Evolutionary conservation across 2,113 vertebrate species (phyloP).

Genomic region (Poecile atricapillus): DNA sequence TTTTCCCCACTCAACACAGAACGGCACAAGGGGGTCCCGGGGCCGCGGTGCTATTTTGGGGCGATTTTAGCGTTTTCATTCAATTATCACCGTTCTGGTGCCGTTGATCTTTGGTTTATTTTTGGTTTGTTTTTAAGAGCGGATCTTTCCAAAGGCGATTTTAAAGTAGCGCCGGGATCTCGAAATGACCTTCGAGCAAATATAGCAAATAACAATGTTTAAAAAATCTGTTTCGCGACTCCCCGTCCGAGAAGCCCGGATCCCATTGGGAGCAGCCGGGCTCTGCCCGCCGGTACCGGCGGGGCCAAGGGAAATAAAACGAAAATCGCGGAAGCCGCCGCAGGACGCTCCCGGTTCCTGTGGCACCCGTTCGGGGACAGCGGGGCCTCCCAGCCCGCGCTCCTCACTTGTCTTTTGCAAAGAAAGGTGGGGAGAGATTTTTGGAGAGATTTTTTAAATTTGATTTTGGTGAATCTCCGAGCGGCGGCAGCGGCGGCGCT

Average conservation of each 20-base stretch:
- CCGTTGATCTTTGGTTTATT: not conserved
- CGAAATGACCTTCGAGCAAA: not conserved
- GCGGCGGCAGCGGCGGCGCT: not conserved
- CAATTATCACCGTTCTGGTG: not conserved
- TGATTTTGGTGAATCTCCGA: not conserved
- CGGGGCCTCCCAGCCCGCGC: not conserved
- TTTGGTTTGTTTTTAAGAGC: not conserved
- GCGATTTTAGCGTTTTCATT: not conserved
- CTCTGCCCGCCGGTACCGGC: not conserved
- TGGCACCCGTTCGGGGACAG: not conserved
- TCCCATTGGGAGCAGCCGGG: not conserved
- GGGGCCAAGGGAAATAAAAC: not conserved
- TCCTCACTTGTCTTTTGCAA: not conserved
- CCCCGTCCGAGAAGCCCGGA: not conserved
- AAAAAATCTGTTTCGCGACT: not conserved
- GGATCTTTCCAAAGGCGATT: not conserved
- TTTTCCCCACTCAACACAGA: not conserved
- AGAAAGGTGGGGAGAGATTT: not conserved
- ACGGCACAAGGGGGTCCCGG: not conserved
- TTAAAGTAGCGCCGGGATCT: not conserved
- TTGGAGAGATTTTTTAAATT: not conserved
- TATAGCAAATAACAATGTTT: not conserved
- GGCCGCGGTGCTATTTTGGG: not conserved
- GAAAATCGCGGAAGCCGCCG: not conserved
- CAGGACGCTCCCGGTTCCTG: not conserved